Evolutionary conservation across 35 echinoderm and acorn worm genomes (phyloP).

Genomic region (Ophiothrix spiculata): DNA sequence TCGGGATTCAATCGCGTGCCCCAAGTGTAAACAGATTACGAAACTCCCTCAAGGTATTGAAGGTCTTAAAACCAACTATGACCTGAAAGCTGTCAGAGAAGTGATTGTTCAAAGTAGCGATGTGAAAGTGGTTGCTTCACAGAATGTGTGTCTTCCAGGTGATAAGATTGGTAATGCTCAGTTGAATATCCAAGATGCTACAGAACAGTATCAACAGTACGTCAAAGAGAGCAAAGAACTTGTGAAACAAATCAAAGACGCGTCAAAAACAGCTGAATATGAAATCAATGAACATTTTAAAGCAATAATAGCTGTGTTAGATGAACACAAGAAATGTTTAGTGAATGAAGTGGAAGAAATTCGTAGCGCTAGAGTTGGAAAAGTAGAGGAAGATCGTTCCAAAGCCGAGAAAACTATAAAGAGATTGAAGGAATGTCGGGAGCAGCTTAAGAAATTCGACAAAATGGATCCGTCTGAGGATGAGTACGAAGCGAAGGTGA

Average conservation of each 20-base stretch:
- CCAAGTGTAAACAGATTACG: not conserved
- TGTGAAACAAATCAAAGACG: not conserved
- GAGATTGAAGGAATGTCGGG: not conserved
- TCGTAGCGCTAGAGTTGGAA: not conserved
- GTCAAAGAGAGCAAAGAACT: not conserved
- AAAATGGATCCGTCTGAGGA: not conserved
- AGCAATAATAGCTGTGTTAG: not conserved
- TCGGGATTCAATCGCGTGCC: not conserved
- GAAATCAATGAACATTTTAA: slow-evolving; percentile 2
- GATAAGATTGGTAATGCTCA: not conserved
- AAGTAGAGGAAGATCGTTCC: not conserved
- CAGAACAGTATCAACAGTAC: not conserved
- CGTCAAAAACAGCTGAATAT: not conserved
- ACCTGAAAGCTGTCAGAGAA: not conserved
- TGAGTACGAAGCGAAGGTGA: not conserved
- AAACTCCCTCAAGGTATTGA: not conserved
- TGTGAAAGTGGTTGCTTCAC: not conserved
- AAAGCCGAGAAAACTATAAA: not conserved
- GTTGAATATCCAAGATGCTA: not conserved
- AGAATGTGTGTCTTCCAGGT: not conserved
- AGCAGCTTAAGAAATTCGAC: not conserved
- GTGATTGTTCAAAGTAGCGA: not conserved
- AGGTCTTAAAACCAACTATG: not conserved
- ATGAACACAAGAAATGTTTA: not conserved
- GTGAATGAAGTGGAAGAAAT: not conserved